Evolutionary conservation across 2,888 invertebrate species (phyloP).

Genomic region (Helicoverpa assulta): DNA sequence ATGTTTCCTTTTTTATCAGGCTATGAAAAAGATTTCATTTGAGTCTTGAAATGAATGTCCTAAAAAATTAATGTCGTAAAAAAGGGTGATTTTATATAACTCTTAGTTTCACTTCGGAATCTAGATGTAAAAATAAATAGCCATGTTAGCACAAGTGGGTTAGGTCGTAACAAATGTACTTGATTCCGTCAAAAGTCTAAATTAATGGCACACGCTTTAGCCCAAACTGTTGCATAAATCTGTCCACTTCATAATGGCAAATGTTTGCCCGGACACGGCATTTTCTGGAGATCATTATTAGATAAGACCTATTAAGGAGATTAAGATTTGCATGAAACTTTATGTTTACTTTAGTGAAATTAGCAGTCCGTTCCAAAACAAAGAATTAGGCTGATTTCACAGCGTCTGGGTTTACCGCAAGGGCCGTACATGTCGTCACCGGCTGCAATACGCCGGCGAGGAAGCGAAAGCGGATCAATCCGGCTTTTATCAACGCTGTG

Average conservation of each 20-base stretch:
- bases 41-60: constrained; percentile 24
- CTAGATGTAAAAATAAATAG: constrained; percentile 35
- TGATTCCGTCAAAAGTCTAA: constrained; percentile 54
- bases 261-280: constrained; percentile 39
- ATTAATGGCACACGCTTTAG: constrained; percentile 52
- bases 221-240: constrained; percentile 52
- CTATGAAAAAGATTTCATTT: constrained; percentile 61
- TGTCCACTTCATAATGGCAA: constrained; percentile 58
- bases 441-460: constrained; percentile 71
- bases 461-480: constrained; percentile 89
- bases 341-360: constrained; percentile 46
- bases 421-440: constrained; percentile 84
- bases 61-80: constrained; percentile 17
- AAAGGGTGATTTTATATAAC: constrained; percentile 25
- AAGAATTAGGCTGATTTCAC: constrained; percentile 74
- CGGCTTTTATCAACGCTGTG: constrained; percentile 82
- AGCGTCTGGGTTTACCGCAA: constrained; percentile 78
- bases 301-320: constrained; percentile 52
- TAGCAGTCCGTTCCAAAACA: constrained; percentile 67
- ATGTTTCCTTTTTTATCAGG: constrained; percentile 66
- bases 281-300: constrained; percentile 59
- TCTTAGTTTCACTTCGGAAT: constrained; percentile 35
- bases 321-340: constrained; percentile 48
- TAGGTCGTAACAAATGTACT: constrained; percentile 47
- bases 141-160: constrained; percentile 45